These are phyloP conservation scores for Napeogenes sylphis DNA, from an alignment of 2,888 invertebrate genomes.

Conservation along the genomic window DNA sequence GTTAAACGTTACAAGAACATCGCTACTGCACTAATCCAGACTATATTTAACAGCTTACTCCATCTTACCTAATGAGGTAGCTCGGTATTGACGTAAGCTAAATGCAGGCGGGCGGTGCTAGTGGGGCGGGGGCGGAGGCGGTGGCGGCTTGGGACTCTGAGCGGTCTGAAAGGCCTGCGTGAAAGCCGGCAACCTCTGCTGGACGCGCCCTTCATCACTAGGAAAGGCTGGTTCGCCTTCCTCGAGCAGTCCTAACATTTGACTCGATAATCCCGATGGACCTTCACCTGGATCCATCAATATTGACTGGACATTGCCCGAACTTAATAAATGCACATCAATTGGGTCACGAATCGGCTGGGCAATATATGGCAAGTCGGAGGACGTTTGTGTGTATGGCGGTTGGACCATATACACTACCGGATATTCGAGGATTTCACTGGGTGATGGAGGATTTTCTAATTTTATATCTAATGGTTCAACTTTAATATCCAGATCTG, in stretches of 20 bases:
- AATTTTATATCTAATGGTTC: slow-evolving; percentile 52
- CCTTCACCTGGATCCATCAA: slow-evolving; percentile 69
- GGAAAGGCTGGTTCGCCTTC: slow-evolving; percentile 41
- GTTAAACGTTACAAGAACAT: slow-evolving; percentile 18
- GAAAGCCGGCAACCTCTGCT: slow-evolving; percentile 68
- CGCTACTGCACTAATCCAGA: slow-evolving; percentile 56
- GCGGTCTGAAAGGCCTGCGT: slow-evolving; percentile 72
- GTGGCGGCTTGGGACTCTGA: slow-evolving; percentile 63
- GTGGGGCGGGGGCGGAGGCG: slow-evolving; percentile 71
- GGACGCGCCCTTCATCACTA: slow-evolving; percentile 52
- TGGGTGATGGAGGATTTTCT: slow-evolving; percentile 55
- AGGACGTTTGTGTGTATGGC: slow-evolving; percentile 51
- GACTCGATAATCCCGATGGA: slow-evolving; percentile 60
- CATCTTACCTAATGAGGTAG: slow-evolving; percentile 76
- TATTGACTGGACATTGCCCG: slow-evolving; percentile 54
- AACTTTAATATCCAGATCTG: slow-evolving; percentile 56
- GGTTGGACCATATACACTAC: slow-evolving; percentile 63
- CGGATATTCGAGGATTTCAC: slow-evolving; percentile 53
- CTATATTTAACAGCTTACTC: slow-evolving; percentile 67
- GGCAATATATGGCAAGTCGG: slow-evolving; percentile 44
- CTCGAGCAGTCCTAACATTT: slow-evolving; percentile 58
- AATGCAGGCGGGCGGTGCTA: slow-evolving; percentile 59
- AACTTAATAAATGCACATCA: slow-evolving; percentile 54
- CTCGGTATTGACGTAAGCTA: slow-evolving; percentile 63
- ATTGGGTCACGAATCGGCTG: slow-evolving; percentile 42